These are phyloP conservation scores for Tillus elongatus DNA, from an alignment of 2,888 invertebrate species.

Conservation along the genomic window DNA sequence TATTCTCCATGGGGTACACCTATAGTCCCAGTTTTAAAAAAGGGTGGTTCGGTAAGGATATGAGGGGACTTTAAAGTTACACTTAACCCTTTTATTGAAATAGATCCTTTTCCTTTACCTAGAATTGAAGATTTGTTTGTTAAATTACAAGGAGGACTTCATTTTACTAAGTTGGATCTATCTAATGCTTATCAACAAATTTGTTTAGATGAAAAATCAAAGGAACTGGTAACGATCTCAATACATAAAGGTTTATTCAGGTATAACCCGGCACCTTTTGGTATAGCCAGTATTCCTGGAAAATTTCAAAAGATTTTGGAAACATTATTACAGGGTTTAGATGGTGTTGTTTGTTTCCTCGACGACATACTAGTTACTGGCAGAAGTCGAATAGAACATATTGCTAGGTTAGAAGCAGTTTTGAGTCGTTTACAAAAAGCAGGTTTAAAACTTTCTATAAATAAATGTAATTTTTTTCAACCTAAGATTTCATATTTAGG, in stretches of 20 bases:
- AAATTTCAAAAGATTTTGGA: slow-evolving; percentile 21
- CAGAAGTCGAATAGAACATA: slow-evolving; percentile 2
- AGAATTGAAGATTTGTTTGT: slow-evolving; percentile 20
- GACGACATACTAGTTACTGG: slow-evolving; percentile 20
- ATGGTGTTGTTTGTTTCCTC: slow-evolving; percentile 19
- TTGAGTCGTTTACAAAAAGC: slow-evolving; percentile 11
- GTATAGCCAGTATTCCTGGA: slow-evolving; percentile 6
- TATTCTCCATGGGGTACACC: slow-evolving; percentile 20
- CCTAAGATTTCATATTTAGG: too few species aligned
- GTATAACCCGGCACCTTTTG: slow-evolving; percentile 26
- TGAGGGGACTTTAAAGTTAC: slow-evolving; percentile 19
- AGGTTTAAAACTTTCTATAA: slow-evolving; percentile 14
- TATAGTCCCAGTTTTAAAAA: slow-evolving; percentile 12
- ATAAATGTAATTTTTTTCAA: slow-evolving; percentile 13
- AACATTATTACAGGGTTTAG: slow-evolving; percentile 19
- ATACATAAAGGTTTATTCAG: slow-evolving; percentile 22
- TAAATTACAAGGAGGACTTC: slow-evolving; percentile 16
- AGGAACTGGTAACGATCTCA: slow-evolving; percentile 17
- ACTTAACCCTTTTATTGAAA: slow-evolving; percentile 17
- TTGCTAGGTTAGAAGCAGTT: slow-evolving; percentile 6
- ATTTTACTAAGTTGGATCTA: slow-evolving; percentile 19
- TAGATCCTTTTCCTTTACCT: slow-evolving; percentile 19
- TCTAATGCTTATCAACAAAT: slow-evolving; percentile 19
- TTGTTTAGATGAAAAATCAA: slow-evolving; percentile 18
- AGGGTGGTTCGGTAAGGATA: background rate